A percentile compares a stretch with the other conserved stretches of the same genome.
phyloP scores from a whole-genome alignment of 2,888 invertebrate genomes.

The Archips crataeganus region DNA sequence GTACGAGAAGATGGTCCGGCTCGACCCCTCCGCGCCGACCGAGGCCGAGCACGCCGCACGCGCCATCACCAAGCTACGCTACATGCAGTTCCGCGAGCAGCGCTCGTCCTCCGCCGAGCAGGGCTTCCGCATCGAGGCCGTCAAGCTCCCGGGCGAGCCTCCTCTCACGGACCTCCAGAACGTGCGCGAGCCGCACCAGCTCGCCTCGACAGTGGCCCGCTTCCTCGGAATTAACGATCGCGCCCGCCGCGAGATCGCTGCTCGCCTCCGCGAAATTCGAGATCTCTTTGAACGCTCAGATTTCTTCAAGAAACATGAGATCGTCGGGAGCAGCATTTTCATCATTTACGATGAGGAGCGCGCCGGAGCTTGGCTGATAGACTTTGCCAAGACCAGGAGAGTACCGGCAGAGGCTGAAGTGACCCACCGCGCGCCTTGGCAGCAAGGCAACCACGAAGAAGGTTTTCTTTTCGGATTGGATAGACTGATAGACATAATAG shows the following conservation, averaged over 20 bases:
- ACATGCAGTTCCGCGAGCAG: slow-evolving; percentile 98
- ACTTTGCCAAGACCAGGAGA: slow-evolving; percentile 96
- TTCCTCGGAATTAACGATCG: slow-evolving; percentile 90
- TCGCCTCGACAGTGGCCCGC: slow-evolving; percentile 89
- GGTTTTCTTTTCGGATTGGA: slow-evolving; percentile 97
- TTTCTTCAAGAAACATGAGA: slow-evolving; percentile 95
- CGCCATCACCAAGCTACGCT: slow-evolving; percentile 97
- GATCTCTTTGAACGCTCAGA: slow-evolving; percentile 92
- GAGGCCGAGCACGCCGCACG: slow-evolving; percentile 91
- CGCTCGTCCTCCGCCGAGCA: slow-evolving; percentile 96
- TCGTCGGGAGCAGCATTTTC: slow-evolving; percentile 97
- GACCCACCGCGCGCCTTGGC: slow-evolving; percentile 93
- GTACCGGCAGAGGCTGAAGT: slow-evolving; percentile 89
- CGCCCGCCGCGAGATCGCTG: slow-evolving; percentile 88
- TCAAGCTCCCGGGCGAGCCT: slow-evolving; percentile 93
- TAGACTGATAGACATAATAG: slow-evolving; percentile 91
- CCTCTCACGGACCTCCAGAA: slow-evolving; percentile 96
- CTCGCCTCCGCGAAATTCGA: slow-evolving; percentile 91
- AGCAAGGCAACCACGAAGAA: slow-evolving; percentile 98
- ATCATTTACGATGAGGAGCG: slow-evolving; percentile 96
- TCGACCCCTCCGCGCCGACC: slow-evolving; percentile 95
- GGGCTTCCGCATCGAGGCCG: slow-evolving; percentile 98
- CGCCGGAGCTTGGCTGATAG: slow-evolving; percentile 98
- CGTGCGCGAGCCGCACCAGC: slow-evolving; percentile 92
- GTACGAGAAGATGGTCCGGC: slow-evolving; percentile 97